phyloP scores from a whole-genome alignment of 2,113 vertebrate species.

The Henicopernis longicauda region DNA sequence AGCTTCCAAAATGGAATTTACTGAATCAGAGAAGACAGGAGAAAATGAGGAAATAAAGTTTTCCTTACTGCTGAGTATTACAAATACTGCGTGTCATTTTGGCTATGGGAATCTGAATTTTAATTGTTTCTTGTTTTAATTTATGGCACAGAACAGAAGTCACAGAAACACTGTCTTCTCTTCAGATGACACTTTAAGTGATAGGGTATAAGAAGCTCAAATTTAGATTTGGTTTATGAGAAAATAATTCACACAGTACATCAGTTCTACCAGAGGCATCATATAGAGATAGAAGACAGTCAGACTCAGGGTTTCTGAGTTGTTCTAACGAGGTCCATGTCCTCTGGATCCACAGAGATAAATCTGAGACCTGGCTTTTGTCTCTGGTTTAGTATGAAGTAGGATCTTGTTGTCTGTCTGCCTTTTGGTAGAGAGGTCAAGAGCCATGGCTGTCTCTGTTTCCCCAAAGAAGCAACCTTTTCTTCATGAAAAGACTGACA shows the following conservation, averaged over 20 bases:
- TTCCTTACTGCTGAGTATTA: background rate
- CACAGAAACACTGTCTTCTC: background rate
- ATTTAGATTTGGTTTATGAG: background rate
- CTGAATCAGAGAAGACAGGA: background rate
- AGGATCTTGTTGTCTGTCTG: background rate
- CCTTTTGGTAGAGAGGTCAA: background rate
- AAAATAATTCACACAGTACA: background rate
- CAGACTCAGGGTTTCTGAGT: background rate
- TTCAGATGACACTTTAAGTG: background rate
- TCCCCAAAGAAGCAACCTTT: background rate
- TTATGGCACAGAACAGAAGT: background rate
- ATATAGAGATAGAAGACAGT: background rate
- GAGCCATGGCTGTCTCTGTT: background rate
- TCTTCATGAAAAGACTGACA: background rate
- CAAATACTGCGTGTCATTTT: background rate
- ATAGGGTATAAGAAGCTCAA: background rate
- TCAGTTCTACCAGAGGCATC: background rate
- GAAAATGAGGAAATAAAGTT: background rate
- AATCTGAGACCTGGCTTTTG: background rate
- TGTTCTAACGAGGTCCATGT: background rate
- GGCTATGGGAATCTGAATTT: background rate
- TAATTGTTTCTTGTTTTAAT: background rate
- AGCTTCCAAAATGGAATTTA: conserved; percentile 7
- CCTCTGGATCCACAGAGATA: background rate
- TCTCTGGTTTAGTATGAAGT: background rate